These are phyloP conservation scores for Hylaeus volcanicus DNA, from an alignment of 1,140 invertebrate species.

Conservation along the genomic window DNA sequence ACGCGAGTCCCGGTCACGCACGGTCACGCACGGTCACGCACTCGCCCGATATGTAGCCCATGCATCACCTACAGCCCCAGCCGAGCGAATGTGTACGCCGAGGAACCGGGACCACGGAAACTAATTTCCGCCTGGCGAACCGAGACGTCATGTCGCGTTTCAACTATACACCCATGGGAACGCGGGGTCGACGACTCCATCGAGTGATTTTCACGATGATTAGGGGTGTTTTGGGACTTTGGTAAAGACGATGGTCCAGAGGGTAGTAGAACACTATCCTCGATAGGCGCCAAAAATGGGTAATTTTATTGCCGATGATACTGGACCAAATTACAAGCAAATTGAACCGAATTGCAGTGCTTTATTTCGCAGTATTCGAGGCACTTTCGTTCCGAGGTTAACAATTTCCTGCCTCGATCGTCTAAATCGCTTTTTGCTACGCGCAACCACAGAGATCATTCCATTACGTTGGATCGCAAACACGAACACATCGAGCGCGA, in stretches of 20 bases:
- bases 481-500: neutral
- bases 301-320: no score
- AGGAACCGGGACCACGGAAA: conserved; percentile 33
- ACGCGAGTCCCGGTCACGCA: conserved; percentile 62
- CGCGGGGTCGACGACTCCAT: neutral
- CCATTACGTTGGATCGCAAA: neutral
- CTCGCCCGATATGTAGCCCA: conserved; percentile 54
- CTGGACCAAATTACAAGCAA: no score
- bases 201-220: neutral
- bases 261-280: no score
- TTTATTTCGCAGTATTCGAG: neutral
- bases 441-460: neutral
- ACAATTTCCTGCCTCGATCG: neutral
- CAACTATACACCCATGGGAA: neutral
- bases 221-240: neutral
- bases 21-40: conserved; percentile 63
- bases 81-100: neutral
- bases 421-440: neutral
- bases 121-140: conserved; percentile 30
- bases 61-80: conserved; percentile 42
- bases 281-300: no score
- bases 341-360: neutral
- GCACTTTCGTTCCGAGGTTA: neutral
- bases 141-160: neutral
- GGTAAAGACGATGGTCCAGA: no score